Evolutionary conservation across 2,797 vertebrate species (phyloP), one percentile per base, ranked within the genome.

Genomic region (Microcaecilia unicolor): DNA sequence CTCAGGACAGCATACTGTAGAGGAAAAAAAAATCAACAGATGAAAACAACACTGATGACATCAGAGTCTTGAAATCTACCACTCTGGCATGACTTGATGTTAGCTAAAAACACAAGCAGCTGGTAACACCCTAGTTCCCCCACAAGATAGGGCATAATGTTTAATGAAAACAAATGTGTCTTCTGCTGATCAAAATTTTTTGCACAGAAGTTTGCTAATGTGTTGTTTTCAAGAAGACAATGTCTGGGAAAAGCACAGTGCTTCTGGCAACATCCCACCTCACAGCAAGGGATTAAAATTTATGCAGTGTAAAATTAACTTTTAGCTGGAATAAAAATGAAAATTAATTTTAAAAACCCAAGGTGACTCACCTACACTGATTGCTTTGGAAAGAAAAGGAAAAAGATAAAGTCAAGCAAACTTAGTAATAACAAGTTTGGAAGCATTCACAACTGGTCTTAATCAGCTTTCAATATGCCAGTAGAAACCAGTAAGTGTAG

Each of bases 241-340:
- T 29, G n/a, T 10, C 50, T 20, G 32, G 44, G 48, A 33, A 35
- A 55, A 60, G 34, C 0, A 0, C 15, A 23, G 27, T 18, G 6
- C 6, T 58, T 34, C 33, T 59, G 58, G 58, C 55, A 55, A 35
- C 29, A 48, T 15, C 18, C 6, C 32, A 37, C 33, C 13, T n/a
- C n/a, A 38, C 41, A 40, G 25, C 0, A 47, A 55, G 41, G 17
- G 24, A 65, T 58, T 40, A 51, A 58, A 62, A 55, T 58, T 65
- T 62, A 65, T 46, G 58, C 45, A 23, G 45, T 62, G 51, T 60
- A 55, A 68, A 65, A 65, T 65, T 51, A 65, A 60, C 34, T 53
- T 55, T 24, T 11, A 42, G 45, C 45, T 37, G 33, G 46, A 48
- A 48, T 40, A 16, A 44, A 51, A 68, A 58, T 46, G 18, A 62